A percentile compares a stretch with the other conserved stretches of the same genome.
phyloP scores from a whole-genome alignment of 2,113 vertebrate genomes.

The Gopherus evgoodei region DNA sequence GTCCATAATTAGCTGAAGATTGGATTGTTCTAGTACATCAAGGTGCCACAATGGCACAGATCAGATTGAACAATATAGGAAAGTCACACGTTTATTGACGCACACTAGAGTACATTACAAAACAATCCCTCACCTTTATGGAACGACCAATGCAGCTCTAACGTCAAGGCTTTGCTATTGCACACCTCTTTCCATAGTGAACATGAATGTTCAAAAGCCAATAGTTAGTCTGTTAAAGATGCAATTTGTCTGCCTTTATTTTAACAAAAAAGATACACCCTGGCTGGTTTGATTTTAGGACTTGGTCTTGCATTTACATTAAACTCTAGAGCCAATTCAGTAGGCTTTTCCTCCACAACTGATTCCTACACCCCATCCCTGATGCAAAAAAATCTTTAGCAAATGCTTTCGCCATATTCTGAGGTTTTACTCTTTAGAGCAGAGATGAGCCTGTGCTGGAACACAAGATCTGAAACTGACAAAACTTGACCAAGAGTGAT shows the following conservation, averaged over 20 bases:
- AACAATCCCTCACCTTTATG: background rate
- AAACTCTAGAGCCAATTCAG: background rate
- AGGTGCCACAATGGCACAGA: background rate
- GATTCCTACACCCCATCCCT: background rate
- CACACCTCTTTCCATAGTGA: background rate
- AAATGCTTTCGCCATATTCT: background rate
- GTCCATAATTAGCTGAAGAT: background rate
- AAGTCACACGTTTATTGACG: background rate
- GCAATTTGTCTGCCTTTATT: background rate
- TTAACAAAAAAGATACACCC: background rate
- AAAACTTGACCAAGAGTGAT: background rate
- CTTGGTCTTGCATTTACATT: background rate
- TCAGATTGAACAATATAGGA: background rate
- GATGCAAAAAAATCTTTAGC: background rate
- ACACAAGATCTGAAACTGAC: background rate
- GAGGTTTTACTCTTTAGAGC: background rate
- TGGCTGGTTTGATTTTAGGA: background rate
- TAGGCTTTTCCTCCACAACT: background rate
- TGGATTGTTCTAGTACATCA: background rate
- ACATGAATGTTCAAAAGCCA: background rate
- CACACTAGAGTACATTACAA: background rate
- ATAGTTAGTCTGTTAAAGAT: background rate
- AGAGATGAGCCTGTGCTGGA: background rate
- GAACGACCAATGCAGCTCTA: background rate
- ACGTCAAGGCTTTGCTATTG: background rate